Percentiles rank a stretch among this genome's conserved stretches.
phyloP scores from a whole-genome alignment of 1,140 invertebrate genomes.

The Littorina saxatilis region DNA sequence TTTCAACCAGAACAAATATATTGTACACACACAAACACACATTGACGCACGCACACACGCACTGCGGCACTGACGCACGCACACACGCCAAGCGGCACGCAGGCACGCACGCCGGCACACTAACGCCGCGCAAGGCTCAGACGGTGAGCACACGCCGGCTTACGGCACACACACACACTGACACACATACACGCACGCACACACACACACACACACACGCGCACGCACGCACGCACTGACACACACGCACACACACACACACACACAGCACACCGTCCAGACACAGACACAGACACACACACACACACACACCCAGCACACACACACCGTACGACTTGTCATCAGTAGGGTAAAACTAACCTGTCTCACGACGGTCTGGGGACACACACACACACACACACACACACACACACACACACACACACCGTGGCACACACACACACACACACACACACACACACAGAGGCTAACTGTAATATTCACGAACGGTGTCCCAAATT shows the following conservation, averaged over 20 bases:
- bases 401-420: neutral
- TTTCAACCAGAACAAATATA: too few relatives aligned
- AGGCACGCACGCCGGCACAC: neutral
- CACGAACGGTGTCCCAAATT: too few relatives aligned
- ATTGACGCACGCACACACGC: neutral
- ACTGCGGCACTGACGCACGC: neutral
- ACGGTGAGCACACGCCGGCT: neutral
- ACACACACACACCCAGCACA: too few relatives aligned
- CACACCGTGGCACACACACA: too few relatives aligned
- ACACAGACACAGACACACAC: neutral
- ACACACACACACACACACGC: slow-evolving; percentile 1
- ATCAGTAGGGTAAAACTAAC: too few relatives aligned
- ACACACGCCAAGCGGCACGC: neutral
- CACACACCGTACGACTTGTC: too few relatives aligned
- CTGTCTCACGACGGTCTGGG: too few relatives aligned
- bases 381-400: neutral
- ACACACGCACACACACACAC: neutral
- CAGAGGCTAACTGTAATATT: too few relatives aligned
- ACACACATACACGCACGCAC: too few relatives aligned
- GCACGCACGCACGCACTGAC: too few relatives aligned
- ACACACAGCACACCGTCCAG: neutral
- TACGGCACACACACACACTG: neutral
- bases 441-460: neutral
- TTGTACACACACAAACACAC: too few relatives aligned
- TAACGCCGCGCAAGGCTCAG: too few relatives aligned